These are phyloP conservation scores for Formicarius rufipectus DNA, from an alignment of 2,113 vertebrate species.

Conservation along the genomic window DNA sequence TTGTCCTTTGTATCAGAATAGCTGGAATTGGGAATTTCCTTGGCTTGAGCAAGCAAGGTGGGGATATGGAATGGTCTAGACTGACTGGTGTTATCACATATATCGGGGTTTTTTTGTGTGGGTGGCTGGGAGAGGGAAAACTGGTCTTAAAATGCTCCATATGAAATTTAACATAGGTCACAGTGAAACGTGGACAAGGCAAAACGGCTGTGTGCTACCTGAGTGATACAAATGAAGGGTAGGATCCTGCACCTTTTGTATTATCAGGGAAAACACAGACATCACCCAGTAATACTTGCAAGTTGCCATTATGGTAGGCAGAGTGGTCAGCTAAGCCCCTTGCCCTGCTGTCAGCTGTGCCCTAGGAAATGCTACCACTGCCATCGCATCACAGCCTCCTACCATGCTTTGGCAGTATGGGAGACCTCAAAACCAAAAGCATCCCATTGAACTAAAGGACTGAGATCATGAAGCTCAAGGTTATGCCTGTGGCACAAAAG, in stretches of 20 bases:
- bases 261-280: background rate
- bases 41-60: background rate
- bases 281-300: background rate
- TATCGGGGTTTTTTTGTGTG: fast-evolving
- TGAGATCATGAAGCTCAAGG: background rate
- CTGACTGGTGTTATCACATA: background rate
- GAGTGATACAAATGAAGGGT: background rate
- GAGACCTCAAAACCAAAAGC: background rate
- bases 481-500: background rate
- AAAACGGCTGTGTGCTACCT: background rate
- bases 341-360: background rate
- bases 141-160: background rate
- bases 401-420: background rate
- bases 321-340: background rate
- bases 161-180: background rate
- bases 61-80: background rate
- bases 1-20: background rate
- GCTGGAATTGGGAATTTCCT: background rate
- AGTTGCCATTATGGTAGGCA: background rate
- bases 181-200: background rate
- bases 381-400: background rate
- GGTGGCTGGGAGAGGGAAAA: background rate
- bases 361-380: background rate
- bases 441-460: background rate
- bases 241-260: background rate